A percentile compares a stretch with the other conserved stretches of the same genome.
Evolutionary conservation across 2,113 vertebrate genomes (phyloP).

Genomic region (Semicossyphus pulcher): DNA sequence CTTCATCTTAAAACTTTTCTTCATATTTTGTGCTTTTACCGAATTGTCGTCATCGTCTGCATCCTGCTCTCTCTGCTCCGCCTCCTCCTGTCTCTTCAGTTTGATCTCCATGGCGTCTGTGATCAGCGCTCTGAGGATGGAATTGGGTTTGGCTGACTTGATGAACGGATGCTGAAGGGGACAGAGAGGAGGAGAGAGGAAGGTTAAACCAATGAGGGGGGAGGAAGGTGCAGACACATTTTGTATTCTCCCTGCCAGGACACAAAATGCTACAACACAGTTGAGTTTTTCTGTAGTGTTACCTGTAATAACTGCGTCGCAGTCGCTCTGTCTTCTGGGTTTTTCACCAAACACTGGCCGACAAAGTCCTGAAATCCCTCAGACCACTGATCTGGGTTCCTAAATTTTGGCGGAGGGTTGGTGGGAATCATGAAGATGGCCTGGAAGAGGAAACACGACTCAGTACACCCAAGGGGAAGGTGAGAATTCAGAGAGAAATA

Average conservation of each 20-base stretch:
- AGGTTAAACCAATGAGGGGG: background rate
- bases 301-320: constrained; percentile 95
- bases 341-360: constrained; percentile 93
- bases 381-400: constrained; percentile 90
- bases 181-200: background rate
- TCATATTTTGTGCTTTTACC: constrained; percentile 68
- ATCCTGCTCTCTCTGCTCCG: constrained; percentile 89
- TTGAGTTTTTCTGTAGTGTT: background rate
- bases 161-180: constrained; percentile 90
- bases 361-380: constrained; percentile 88
- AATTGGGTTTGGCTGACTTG: constrained; percentile 89
- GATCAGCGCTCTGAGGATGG: constrained; percentile 89
- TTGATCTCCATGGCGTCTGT: constrained; percentile 95
- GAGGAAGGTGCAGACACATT: background rate
- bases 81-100: constrained; percentile 90
- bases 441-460: constrained; percentile 71
- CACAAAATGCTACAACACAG: background rate
- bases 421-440: constrained; percentile 99
- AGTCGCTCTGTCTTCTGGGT: constrained; percentile 90
- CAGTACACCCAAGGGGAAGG: background rate
- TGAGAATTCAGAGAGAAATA: too few species aligned
- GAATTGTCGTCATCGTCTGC: constrained; percentile 93
- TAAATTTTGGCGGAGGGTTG: constrained; percentile 92
- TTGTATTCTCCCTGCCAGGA: background rate
- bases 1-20: background rate